Evolutionary conservation across 2,797 vertebrate genomes (phyloP), one percentile per base, ranked within the genome.

Genomic region (Glyptemys insculpta): DNA sequence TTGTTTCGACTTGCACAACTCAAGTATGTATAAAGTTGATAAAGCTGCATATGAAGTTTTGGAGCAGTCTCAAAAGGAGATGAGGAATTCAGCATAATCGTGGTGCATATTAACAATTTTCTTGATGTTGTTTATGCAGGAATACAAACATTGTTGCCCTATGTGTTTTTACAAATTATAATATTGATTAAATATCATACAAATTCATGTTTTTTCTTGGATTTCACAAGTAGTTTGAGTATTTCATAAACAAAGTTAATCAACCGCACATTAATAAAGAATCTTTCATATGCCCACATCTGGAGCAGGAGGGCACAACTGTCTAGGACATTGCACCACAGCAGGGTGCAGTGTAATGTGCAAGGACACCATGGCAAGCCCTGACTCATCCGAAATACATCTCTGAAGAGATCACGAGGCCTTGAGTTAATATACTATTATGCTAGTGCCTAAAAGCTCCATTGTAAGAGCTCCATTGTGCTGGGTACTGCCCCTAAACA

Each of bases 1-100:
- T 93, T 52, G 57, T 96, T 98, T 97, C 96, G 96, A 98, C 95
- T 97, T 97, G 88, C 87, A 88, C 31, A 88, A 19, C 47, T 95
- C 89, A 94, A 95, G 83, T 91, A 74, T 2, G 83, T 94, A 97
- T 87, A 86, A 97, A 94, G 87, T 91, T 94, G 89, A 95, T 92
- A 87, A 97, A 90, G 47, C n/a, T 34, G 5, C 68, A 59, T 62
- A 68, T 83, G 79, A 80, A 72, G 95, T 89, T 95, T 95, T 98
- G 97, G 93, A 97, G 93, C 8, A 1, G 94, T 97, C 95, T 98
- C 94, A 96, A 90, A 94, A 91, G 81, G 74, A 86, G 86, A 95
- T 34, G 86, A 95, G 81, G 86, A 95, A 95, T 95, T 95, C 68
- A 29, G 1, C 85, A 76, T 4, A 93, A 76, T 82, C 83, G 95